Evolutionary conservation across 1,140 invertebrate genomes (phyloP).

Genomic region (Drosophila pectinifera): DNA sequence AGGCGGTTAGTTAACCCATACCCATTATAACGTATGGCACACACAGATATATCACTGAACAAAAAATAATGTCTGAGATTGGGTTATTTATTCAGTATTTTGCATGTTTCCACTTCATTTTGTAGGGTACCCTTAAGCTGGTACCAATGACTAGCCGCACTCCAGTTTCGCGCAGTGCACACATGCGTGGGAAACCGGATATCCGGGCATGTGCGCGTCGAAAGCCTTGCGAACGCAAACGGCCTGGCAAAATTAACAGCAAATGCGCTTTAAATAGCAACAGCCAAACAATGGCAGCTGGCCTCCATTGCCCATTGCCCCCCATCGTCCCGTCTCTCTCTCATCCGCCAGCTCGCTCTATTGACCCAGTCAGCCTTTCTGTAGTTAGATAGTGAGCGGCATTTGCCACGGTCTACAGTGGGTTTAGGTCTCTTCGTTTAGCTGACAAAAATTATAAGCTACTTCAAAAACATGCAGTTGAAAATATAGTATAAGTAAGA

Average conservation of each 20-base stretch:
- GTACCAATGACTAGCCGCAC: not conserved
- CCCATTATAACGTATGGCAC: conserved; percentile 23
- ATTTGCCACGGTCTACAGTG: conserved; percentile 23
- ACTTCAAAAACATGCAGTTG: too few species aligned
- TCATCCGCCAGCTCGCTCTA: conserved; percentile 57
- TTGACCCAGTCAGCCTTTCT: conserved; percentile 65
- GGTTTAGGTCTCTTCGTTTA: not conserved
- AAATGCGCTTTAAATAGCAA: conserved; percentile 81
- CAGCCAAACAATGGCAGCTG: conserved; percentile 63
- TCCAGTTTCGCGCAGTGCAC: conserved; percentile 10
- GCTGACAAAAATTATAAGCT: too few species aligned
- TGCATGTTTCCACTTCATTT: too few species aligned
- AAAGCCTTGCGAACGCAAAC: conserved; percentile 66
- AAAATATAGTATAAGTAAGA: too few species aligned
- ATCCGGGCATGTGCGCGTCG: conserved; percentile 75
- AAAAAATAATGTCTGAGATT: not conserved
- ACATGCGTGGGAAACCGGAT: conserved; percentile 59
- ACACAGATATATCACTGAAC: not conserved
- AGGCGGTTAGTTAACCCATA: conserved; percentile 38
- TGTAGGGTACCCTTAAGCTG: too few species aligned
- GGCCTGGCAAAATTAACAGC: conserved; percentile 78
- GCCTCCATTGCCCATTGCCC: conserved; percentile 14
- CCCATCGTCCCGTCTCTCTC: conserved; percentile 5
- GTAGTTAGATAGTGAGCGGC: conserved; percentile 38
- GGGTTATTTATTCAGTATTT: too few species aligned